Conservation (phyloP, 1,140 invertebrate genomes). For the Drosophila hydei region DNA sequence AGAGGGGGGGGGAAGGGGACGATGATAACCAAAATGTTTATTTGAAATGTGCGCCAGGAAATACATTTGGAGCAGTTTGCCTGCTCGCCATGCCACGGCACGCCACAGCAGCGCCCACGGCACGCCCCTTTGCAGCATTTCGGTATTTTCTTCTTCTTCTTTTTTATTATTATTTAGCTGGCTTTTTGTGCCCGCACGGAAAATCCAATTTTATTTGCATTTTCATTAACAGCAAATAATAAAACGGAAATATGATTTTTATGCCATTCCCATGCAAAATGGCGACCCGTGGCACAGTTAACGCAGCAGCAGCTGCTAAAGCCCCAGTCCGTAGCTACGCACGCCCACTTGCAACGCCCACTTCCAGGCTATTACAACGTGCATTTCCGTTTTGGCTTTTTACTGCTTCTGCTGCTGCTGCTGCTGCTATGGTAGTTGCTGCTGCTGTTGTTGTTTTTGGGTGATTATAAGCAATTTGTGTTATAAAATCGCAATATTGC, state of each 20-base stretch:
- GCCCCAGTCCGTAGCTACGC: background rate
- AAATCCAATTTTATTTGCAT: slow-evolving; percentile 81
- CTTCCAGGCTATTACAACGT: slow-evolving; percentile 77
- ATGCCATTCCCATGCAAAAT: slow-evolving; percentile 67
- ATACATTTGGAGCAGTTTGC: slow-evolving; percentile 60
- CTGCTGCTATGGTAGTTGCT: background rate
- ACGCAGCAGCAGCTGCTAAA: slow-evolving; percentile 46
- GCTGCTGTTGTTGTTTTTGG: slow-evolving; percentile 49
- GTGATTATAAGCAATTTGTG: slow-evolving; percentile 80
- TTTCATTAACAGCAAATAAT: slow-evolving; percentile 81
- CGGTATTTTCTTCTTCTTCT: background rate
- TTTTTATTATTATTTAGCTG: slow-evolving; percentile 61
- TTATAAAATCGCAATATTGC: slow-evolving; percentile 81
- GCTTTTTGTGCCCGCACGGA: slow-evolving; percentile 70
- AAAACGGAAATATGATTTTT: slow-evolving; percentile 82
- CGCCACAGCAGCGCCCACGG: background rate
- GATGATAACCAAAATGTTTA: slow-evolving; percentile 72
- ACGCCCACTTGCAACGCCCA: slow-evolving; percentile 37
- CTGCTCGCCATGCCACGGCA: background rate
- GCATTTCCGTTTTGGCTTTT: slow-evolving; percentile 68
- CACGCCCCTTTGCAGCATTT: slow-evolving; percentile 37
- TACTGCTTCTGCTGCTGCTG: slow-evolving; percentile 18
- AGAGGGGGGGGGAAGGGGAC: background rate
- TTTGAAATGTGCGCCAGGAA: slow-evolving; percentile 76
- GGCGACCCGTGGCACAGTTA: slow-evolving; percentile 25